Evolutionary conservation across 2,888 invertebrate genomes (phyloP).

Genomic region (Schizaphis graminum): DNA sequence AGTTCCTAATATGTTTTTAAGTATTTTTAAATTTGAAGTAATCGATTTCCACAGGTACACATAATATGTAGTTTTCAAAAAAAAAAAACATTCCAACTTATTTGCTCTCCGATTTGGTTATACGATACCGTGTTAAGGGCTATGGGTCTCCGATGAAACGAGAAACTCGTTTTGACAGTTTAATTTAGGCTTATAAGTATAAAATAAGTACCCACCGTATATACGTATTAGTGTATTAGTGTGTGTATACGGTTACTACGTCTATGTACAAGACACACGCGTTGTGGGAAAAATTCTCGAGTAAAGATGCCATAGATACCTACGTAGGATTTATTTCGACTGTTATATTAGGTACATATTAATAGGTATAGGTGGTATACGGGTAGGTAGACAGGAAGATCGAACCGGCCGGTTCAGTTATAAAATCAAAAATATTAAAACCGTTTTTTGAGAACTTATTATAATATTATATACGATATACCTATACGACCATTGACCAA

Average conservation of each 20-base stretch:
- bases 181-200: background rate
- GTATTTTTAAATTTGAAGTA: background rate
- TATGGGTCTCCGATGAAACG: background rate
- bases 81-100: background rate
- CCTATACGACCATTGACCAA: background rate
- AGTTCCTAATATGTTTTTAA: background rate
- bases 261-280: background rate
- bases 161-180: background rate
- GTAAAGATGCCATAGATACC: background rate
- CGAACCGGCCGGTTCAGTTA: background rate
- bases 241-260: background rate
- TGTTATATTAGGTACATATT: background rate
- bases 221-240: no score
- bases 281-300: background rate
- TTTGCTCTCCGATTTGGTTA: background rate
- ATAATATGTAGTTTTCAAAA: background rate
- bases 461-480: background rate
- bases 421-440: background rate
- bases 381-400: background rate
- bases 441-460: background rate
- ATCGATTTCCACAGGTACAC: background rate
- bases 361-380: background rate
- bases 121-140: background rate
- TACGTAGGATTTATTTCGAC: background rate
- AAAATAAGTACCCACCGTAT: background rate